Evolutionary conservation across 2,797 vertebrate species (phyloP).

Genomic region (Intellagama lesueurii): DNA sequence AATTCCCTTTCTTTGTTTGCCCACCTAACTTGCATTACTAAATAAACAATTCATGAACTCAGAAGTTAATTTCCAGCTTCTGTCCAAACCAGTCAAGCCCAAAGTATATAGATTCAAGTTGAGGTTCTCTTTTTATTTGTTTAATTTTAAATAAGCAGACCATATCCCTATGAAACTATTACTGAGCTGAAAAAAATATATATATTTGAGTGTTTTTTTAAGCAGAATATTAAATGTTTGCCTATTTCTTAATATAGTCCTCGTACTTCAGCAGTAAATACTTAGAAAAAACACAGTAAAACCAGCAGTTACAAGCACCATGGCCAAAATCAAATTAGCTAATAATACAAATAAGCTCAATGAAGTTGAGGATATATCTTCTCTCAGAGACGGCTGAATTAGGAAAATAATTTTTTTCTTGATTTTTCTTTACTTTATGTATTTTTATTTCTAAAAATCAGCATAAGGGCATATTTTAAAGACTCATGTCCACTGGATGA

Average conservation of each 20-base stretch:
- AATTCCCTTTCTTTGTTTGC: neutral
- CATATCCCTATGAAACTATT: neutral
- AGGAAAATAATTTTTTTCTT: too few species aligned
- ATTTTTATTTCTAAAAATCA: slow-evolving; percentile 9
- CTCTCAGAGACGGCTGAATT: neutral
- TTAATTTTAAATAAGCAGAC: neutral
- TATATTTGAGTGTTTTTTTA: neutral
- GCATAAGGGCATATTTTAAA: neutral
- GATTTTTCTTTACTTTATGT: neutral
- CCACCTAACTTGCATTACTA: neutral
- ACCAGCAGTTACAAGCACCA: neutral
- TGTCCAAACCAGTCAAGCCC: neutral
- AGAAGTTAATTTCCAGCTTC: neutral
- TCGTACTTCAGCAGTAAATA: neutral
- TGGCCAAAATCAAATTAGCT: neutral
- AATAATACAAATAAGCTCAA: neutral
- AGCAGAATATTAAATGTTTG: neutral
- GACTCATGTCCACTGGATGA: neutral
- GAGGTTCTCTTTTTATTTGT: neutral
- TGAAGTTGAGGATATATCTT: neutral
- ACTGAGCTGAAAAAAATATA: neutral
- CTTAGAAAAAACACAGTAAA: neutral
- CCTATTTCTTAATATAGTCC: neutral
- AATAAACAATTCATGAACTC: slow-evolving; percentile 5
- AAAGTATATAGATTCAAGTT: neutral